Conservation (phyloP, 2,888 invertebrate genomes). For the Thereva unica region DNA sequence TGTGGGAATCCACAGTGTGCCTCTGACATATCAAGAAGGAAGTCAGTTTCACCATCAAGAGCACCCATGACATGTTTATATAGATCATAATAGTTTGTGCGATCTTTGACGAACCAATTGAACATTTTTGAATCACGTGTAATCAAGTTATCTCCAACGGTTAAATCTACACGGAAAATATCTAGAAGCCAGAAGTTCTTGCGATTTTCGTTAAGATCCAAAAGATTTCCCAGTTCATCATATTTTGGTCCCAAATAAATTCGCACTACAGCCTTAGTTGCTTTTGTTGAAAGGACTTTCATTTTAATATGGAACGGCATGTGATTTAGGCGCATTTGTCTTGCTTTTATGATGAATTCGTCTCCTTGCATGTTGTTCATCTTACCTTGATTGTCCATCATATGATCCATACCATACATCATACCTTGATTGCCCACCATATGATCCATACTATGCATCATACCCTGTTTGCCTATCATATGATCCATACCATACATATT, state of each 20-base stretch:
- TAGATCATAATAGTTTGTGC: constrained; percentile 66
- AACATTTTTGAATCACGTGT: constrained; percentile 70
- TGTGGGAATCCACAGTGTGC: constrained; percentile 71
- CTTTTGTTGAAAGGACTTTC: constrained; percentile 63
- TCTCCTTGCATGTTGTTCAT: constrained; percentile 44
- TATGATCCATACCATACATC: no score
- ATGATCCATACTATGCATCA: no score
- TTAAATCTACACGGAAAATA: constrained; percentile 65
- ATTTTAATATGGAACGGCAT: constrained; percentile 65
- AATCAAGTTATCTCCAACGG: constrained; percentile 68
- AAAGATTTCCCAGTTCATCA: constrained; percentile 62
- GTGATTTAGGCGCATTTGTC: constrained; percentile 68
- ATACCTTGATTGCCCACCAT: background rate
- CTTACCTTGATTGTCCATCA: constrained; percentile 38
- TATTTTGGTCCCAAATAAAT: constrained; percentile 72
- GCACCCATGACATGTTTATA: constrained; percentile 67
- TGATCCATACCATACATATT: no score
- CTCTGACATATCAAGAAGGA: constrained; percentile 62
- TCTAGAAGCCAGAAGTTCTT: constrained; percentile 69
- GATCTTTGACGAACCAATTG: constrained; percentile 66
- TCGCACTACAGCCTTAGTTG: constrained; percentile 65
- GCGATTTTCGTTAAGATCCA: constrained; percentile 65
- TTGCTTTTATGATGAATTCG: constrained; percentile 60
- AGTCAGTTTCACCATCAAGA: constrained; percentile 60
- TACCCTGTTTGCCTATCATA: constrained; percentile 11